Evolutionary conservation across 2,113 vertebrate species (phyloP).

Genomic region (Gasterosteus nipponicus): DNA sequence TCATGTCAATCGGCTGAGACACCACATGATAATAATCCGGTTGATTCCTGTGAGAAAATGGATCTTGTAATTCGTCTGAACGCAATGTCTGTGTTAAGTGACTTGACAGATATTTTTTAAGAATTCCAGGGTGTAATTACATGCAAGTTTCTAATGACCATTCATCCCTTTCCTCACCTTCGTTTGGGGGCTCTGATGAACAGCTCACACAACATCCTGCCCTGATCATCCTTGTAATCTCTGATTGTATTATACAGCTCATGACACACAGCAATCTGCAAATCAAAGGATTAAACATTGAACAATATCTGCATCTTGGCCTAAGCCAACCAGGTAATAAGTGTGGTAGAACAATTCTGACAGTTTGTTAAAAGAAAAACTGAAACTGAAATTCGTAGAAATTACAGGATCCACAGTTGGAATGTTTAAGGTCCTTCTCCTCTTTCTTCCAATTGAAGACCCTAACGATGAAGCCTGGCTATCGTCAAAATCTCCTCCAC

Average conservation of each 20-base stretch:
- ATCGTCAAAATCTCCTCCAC: slow-evolving; percentile 96
- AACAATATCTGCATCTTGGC: background rate
- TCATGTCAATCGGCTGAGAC: slow-evolving; percentile 98
- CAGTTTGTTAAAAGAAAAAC: slow-evolving; percentile 12
- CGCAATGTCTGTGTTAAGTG: background rate
- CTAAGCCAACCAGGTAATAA: background rate
- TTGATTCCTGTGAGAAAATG: slow-evolving; percentile 86
- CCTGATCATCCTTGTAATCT: slow-evolving; percentile 98
- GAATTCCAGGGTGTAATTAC: background rate
- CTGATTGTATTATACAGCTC: slow-evolving; percentile 97
- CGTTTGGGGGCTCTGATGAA: slow-evolving; percentile 97
- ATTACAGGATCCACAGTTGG: slow-evolving; percentile 98
- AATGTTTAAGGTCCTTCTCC: slow-evolving; percentile 92
- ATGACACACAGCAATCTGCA: slow-evolving; percentile 97
- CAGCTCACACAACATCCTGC: slow-evolving; percentile 95
- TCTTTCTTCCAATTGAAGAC: slow-evolving; percentile 92
- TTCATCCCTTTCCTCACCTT: slow-evolving; percentile 79
- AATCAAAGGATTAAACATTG: slow-evolving; percentile 32
- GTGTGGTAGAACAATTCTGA: slow-evolving; percentile 7
- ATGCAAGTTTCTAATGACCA: background rate
- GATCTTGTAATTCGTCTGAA: background rate
- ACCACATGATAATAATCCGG: slow-evolving; percentile 99
- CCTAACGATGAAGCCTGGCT: slow-evolving; percentile 88
- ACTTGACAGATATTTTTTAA: background rate
- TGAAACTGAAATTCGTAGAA: slow-evolving; percentile 69